Conservation (phyloP, 2,888 invertebrate genomes). For the Mylabris sibirica region DNA sequence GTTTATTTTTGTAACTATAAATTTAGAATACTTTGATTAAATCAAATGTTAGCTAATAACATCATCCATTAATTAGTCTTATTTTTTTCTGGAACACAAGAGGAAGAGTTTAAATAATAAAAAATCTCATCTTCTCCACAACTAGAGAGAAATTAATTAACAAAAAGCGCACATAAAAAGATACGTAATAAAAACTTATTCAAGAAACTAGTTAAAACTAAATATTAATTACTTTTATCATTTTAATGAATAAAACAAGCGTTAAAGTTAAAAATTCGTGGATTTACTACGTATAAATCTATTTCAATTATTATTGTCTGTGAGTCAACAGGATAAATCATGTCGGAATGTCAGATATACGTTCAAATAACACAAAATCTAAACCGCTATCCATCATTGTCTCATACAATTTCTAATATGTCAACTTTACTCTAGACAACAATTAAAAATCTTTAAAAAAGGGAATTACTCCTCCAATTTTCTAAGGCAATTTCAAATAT, state of each 20-base stretch:
- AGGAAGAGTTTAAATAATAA: no score
- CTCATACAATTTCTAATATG: background rate
- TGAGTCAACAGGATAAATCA: constrained; percentile 26
- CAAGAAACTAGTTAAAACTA: no score
- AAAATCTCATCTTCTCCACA: no score
- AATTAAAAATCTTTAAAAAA: background rate
- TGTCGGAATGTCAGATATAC: constrained; percentile 16
- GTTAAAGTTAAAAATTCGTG: background rate
- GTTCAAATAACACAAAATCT: constrained; percentile 25
- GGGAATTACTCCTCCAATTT: background rate
- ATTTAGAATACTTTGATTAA: background rate
- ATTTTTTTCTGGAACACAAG: background rate
- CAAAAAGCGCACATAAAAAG: no score
- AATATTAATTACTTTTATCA: background rate
- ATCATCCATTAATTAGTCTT: background rate
- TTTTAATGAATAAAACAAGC: background rate
- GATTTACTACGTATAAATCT: background rate
- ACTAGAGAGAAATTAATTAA: no score
- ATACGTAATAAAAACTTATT: no score
- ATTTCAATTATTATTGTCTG: constrained; percentile 24
- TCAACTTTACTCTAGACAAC: background rate
- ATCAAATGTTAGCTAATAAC: background rate
- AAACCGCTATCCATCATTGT: constrained; percentile 24
- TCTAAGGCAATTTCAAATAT: background rate
- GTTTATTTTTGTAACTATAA: background rate